Conservation (phyloP, 2,888 invertebrate genomes). For the Uropetala carovei region DNA sequence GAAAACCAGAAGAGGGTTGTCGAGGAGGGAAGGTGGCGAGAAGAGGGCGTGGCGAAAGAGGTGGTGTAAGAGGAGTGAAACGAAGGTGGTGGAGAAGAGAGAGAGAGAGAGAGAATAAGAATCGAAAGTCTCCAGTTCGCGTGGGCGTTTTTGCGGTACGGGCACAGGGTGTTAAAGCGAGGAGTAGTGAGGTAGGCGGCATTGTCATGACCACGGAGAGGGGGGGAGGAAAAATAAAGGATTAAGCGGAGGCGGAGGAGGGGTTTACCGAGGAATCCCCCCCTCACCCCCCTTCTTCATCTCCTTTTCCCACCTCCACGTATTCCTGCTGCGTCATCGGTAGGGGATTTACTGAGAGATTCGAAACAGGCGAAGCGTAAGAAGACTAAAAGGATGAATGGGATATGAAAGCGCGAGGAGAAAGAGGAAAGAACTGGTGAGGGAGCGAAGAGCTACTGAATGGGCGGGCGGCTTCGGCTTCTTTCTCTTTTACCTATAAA, state of each 20-base stretch:
- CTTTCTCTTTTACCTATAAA: not conserved
- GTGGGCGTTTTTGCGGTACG: not conserved
- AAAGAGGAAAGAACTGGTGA: too few relatives aligned
- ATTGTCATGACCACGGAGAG: constrained; percentile 1
- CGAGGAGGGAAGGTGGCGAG: too few relatives aligned
- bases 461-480: not conserved
- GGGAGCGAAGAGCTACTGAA: not conserved
- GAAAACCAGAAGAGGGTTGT: not conserved
- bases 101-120: not conserved
- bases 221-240: not conserved
- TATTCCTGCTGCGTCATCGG: not conserved
- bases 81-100: not conserved
- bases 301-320: not conserved
- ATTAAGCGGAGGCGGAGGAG: not conserved
- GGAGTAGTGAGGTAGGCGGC: not conserved
- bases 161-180: not conserved
- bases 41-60: not conserved
- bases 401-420: not conserved
- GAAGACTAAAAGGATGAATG: constrained; percentile 5
- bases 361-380: not conserved
- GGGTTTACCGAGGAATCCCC: not conserved
- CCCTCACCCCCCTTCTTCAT: too few relatives aligned
- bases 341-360: constrained; percentile 7
- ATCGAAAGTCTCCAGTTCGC: not conserved
- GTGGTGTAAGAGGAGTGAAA: not conserved